phyloP scores from a whole-genome alignment of 2,888 invertebrate species.

The Lymantria monacha region DNA sequence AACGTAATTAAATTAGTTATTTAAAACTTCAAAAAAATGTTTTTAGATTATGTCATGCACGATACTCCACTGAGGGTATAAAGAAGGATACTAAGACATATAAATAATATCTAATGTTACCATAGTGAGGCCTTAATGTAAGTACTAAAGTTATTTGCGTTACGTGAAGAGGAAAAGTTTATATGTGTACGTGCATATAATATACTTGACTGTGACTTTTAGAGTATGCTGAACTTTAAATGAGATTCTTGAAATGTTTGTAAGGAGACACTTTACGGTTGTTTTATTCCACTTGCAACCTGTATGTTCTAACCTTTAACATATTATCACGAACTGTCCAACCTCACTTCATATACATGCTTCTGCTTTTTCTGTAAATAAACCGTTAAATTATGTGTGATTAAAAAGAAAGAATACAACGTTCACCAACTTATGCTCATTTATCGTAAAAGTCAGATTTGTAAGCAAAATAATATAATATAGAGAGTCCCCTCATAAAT shows the following conservation, averaged over 20 bases:
- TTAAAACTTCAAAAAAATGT: too few relatives aligned
- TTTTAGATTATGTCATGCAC: too few relatives aligned
- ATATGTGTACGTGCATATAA: conserved; percentile 46
- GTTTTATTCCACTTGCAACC: conserved; percentile 40
- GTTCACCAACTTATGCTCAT: too few relatives aligned
- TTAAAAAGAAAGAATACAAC: background rate
- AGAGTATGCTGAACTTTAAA: conserved; percentile 60
- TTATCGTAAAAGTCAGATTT: too few relatives aligned
- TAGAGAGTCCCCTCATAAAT: too few relatives aligned
- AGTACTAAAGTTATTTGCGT: conserved; percentile 43
- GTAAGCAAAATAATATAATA: too few relatives aligned
- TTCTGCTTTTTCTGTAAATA: background rate
- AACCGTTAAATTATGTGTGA: background rate
- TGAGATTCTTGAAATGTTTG: conserved; percentile 63
- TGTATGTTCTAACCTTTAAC: conserved; percentile 15
- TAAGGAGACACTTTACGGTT: conserved; percentile 52
- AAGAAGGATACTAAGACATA: conserved; percentile 20
- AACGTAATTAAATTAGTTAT: too few relatives aligned
- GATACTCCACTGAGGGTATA: too few relatives aligned
- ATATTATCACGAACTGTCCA: conserved; percentile 16
- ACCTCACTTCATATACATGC: conserved; percentile 6
- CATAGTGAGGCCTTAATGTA: conserved; percentile 41
- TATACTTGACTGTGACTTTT: conserved; percentile 50
- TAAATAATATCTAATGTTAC: conserved; percentile 26
- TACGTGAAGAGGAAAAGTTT: conserved; percentile 41